Percentiles rank a stretch among this genome's conserved stretches.
Conservation (phyloP, 1,140 invertebrate genomes). For the Arion vulgaris region DNA sequence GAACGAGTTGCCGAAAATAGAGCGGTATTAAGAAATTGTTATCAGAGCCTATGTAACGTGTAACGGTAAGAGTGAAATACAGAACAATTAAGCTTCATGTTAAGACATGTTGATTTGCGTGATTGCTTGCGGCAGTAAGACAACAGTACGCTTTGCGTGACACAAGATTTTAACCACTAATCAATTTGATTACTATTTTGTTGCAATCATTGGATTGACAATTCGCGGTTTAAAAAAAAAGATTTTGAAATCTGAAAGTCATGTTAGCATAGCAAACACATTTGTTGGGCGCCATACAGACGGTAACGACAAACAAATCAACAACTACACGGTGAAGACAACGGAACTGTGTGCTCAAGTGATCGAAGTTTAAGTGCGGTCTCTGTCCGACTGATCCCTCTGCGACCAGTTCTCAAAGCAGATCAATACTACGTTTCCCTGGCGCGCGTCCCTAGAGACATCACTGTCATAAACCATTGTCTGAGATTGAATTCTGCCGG, state of each 20-base stretch:
- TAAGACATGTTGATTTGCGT: too few relatives aligned
- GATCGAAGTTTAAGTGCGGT: neutral
- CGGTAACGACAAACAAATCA: neutral
- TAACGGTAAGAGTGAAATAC: too few relatives aligned
- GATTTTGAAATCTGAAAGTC: slow-evolving; percentile 1
- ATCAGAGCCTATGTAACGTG: too few relatives aligned
- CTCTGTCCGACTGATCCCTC: neutral
- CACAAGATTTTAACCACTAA: neutral
- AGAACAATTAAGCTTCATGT: too few relatives aligned
- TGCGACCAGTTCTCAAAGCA: neutral
- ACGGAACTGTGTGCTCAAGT: neutral
- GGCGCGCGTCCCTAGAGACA: neutral
- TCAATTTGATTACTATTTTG: neutral
- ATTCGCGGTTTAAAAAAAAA: too few relatives aligned
- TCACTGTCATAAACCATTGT: slow-evolving; percentile 17
- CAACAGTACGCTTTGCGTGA: neutral
- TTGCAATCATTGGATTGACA: too few relatives aligned
- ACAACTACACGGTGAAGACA: neutral
- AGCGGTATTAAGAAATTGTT: too few relatives aligned
- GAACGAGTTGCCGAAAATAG: too few relatives aligned
- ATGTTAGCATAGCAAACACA: slow-evolving; percentile 13
- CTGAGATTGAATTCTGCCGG: slow-evolving; percentile 24
- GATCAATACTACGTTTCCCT: slow-evolving; percentile 9
- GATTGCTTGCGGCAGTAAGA: too few relatives aligned
- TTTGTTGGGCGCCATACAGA: slow-evolving; percentile 1